Evolutionary conservation across 2,888 invertebrate genomes (phyloP), one percentile per base, ranked within the genome.

Genomic region (Hydriomena furcata): DNA sequence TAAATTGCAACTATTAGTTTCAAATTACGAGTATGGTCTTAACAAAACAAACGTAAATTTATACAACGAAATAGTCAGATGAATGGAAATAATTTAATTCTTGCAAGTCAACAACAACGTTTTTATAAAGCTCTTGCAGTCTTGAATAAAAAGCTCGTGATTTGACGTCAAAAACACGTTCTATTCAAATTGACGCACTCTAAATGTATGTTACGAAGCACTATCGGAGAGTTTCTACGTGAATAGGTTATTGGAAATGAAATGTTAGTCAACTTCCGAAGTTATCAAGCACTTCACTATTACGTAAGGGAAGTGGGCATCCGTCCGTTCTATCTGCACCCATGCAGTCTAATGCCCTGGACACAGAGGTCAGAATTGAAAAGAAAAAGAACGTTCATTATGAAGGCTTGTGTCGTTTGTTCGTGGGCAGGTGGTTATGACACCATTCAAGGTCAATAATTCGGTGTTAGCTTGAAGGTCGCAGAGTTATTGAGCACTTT

Each of bases 191-290:
- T 30, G 34, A 35, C 43, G 10, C 12, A 46, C 32, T 49, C 12
- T 34, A 36, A 30, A 46, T 17, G 17, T 34, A 38, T 54, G 37
- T 44, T 45, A n/a, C 36, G 13, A 48, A 43, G 35, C 35, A 63
- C 58, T 68, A 67, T 63, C 69, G 62, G 44, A 47, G 52, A 57
- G 60, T 17, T 17, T 41, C 32, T 41, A 52, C 63, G 60, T 54
- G 68, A 64, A 65, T 58, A 61, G 60, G 60, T 65, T 62, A 60
- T 57, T 63, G 58, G 59, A 57, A 63, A 52, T 53, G 44, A 47
- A 45, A 60, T 65, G 61, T 73, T 73, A 69, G 68, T 76, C 76
- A 71, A 68, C 75, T 76, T 76, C 76, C 76, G 68, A 71, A 67
- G 68, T 71, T 73, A 75, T 73, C 68, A 71, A 67, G 61, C 68